These are phyloP conservation scores for Myotis pilosus DNA, from an alignment of 2,797 vertebrate species.

Conservation along the genomic window DNA sequence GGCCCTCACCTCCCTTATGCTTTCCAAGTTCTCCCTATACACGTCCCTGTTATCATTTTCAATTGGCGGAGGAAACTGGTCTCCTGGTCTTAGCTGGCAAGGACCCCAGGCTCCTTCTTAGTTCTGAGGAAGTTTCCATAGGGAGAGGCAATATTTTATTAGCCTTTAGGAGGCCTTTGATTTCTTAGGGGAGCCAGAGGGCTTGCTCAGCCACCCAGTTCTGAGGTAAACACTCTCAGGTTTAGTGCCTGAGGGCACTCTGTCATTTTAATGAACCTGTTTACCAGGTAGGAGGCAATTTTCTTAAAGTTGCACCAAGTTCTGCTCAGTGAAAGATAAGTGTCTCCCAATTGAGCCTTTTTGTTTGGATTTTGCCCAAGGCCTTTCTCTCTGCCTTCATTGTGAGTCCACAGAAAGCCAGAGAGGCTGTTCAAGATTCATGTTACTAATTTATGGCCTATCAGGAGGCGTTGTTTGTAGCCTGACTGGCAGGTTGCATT, in stretches of 20 bases:
- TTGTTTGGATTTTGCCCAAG: conserved; percentile 56
- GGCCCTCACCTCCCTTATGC: neutral
- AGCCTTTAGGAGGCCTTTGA: conserved; percentile 4
- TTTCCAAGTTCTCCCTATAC: neutral
- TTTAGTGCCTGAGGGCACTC: neutral
- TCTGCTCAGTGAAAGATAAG: conserved; percentile 34
- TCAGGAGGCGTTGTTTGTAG: conserved; percentile 35
- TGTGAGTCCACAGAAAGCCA: conserved; percentile 13
- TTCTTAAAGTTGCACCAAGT: conserved; percentile 40
- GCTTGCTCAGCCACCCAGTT: neutral
- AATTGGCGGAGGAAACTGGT: neutral
- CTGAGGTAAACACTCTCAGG: neutral
- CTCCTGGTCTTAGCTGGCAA: neutral
- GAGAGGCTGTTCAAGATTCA: conserved; percentile 18
- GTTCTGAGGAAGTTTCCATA: neutral
- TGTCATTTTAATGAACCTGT: conserved; percentile 52
- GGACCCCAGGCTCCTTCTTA: neutral
- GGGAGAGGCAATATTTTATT: neutral
- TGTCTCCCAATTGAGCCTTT: conserved; percentile 35
- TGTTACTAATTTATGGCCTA: conserved; percentile 58
- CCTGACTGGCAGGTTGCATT: neutral
- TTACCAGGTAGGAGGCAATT: conserved; percentile 43
- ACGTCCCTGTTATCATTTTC: neutral
- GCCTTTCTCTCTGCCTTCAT: neutral
- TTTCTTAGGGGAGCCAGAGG: neutral